These are phyloP conservation scores for Athrips mouffetella DNA, from an alignment of 2,888 invertebrate species.

Conservation along the genomic window DNA sequence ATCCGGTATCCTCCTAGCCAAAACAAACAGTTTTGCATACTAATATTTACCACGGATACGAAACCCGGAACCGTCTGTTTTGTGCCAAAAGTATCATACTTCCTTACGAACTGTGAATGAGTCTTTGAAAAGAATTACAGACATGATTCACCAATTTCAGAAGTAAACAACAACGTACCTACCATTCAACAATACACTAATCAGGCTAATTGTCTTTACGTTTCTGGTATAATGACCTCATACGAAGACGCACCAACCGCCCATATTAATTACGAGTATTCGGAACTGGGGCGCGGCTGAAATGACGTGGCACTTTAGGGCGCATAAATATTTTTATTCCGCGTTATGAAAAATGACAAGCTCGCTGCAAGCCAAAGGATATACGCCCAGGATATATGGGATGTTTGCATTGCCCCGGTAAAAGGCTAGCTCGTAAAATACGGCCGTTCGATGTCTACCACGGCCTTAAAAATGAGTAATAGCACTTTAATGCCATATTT, in stretches of 20 bases:
- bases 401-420: slow-evolving; percentile 18
- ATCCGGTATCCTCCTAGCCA: not conserved
- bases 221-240: slow-evolving; percentile 34
- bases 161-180: not conserved
- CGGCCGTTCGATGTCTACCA: slow-evolving; percentile 25
- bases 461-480: slow-evolving; percentile 25
- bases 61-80: not conserved
- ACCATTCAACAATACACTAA: slow-evolving; percentile 29
- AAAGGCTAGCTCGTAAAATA: slow-evolving; percentile 23
- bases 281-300: not conserved
- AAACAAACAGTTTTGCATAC: not conserved
- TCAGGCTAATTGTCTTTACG: slow-evolving; percentile 47
- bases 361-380: slow-evolving; percentile 25
- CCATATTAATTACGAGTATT: slow-evolving; percentile 57
- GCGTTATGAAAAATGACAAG: slow-evolving; percentile 43
- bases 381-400: slow-evolving; percentile 21
- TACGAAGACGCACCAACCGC: slow-evolving; percentile 51
- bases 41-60: not conserved
- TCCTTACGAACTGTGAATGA: not conserved
- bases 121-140: not conserved
- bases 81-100: not conserved
- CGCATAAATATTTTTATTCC: not conserved
- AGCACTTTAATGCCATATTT: slow-evolving; percentile 10
- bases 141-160: not conserved
- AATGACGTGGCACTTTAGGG: slow-evolving; percentile 1